Percentiles rank a stretch among this genome's conserved stretches.
phyloP scores from a whole-genome alignment of 2,113 vertebrate species.

The Engystomops pustulosus region DNA sequence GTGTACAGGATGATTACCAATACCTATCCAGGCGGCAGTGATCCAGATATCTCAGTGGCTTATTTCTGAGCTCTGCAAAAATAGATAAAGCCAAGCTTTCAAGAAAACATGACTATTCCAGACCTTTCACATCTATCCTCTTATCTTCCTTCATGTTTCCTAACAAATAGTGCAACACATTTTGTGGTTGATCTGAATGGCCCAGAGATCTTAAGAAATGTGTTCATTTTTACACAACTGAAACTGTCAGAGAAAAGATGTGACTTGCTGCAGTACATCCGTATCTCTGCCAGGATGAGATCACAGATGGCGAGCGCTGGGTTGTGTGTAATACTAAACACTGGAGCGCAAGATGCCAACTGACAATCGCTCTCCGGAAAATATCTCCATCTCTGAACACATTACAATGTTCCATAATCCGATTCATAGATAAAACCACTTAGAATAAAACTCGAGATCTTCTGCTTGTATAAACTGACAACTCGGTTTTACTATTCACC shows the following conservation, averaged over 20 bases:
- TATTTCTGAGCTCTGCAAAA: background rate
- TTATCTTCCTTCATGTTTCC: background rate
- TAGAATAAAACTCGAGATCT: background rate
- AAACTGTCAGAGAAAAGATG: conserved; percentile 13
- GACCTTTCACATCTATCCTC: background rate
- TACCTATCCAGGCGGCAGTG: no score
- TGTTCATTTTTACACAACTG: conserved; percentile 19
- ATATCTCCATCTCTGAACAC: background rate
- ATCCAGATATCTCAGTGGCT: background rate
- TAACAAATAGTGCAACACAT: background rate
- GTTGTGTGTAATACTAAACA: conserved; percentile 17
- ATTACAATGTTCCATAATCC: background rate
- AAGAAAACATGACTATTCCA: background rate
- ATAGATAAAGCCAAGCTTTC: background rate
- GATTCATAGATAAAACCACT: background rate
- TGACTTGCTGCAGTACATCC: conserved; percentile 14
- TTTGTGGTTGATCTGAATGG: background rate
- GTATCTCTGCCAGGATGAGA: conserved; percentile 20
- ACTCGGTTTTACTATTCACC: no score
- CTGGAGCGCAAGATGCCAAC: background rate
- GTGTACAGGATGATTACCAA: no score
- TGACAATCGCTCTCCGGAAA: background rate
- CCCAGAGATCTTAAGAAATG: background rate
- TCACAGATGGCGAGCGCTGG: conserved; percentile 27
- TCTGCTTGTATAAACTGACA: no score